A percentile compares a stretch with the other conserved stretches of the same genome.
phyloP scores from a whole-genome alignment of 2,797 vertebrate genomes.

The Pseudopleuronectes americanus region DNA sequence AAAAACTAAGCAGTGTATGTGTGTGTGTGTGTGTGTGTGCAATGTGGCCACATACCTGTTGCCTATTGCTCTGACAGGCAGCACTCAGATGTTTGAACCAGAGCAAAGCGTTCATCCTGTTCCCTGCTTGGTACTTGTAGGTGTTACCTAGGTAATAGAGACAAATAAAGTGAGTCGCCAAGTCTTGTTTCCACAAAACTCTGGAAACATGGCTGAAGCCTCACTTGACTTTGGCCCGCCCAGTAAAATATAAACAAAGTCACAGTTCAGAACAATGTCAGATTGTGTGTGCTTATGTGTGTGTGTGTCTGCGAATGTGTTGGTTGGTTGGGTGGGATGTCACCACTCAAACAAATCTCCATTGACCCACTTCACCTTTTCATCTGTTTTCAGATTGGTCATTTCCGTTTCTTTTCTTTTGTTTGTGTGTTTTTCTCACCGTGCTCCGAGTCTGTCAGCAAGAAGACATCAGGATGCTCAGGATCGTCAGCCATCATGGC shows the following conservation, averaged over 20 bases:
- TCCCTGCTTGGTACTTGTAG: conserved; percentile 98
- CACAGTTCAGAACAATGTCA: conserved; percentile 24
- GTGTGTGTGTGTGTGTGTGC: not conserved
- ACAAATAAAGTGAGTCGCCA: conserved; percentile 48
- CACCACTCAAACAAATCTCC: not conserved
- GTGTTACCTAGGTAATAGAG: conserved; percentile 90
- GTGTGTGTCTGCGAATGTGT: not conserved
- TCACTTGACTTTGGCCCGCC: conserved; percentile 21
- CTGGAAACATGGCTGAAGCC: conserved; percentile 43
- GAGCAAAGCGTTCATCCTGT: conserved; percentile 91
- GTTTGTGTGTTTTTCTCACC: conserved; percentile 80
- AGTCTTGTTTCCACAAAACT: conserved; percentile 14
- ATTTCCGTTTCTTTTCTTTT: not conserved
- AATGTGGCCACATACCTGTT: conserved; percentile 89
- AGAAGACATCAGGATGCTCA: conserved; percentile 95
- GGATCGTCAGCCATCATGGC: conserved; percentile 98
- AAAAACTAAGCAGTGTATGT: not conserved
- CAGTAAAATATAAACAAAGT: conserved; percentile 14
- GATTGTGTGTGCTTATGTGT: conserved; percentile 4
- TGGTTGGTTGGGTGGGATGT: not conserved
- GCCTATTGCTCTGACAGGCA: conserved; percentile 97
- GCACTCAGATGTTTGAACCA: conserved; percentile 98
- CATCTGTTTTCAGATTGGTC: conserved; percentile 10
- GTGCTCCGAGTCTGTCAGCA: conserved; percentile 95
- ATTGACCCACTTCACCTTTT: not conserved